A percentile compares a stretch with the other conserved stretches of the same genome.
Conservation (phyloP, 2,113 vertebrate species). For the Apistogramma diplotaenia region DNA sequence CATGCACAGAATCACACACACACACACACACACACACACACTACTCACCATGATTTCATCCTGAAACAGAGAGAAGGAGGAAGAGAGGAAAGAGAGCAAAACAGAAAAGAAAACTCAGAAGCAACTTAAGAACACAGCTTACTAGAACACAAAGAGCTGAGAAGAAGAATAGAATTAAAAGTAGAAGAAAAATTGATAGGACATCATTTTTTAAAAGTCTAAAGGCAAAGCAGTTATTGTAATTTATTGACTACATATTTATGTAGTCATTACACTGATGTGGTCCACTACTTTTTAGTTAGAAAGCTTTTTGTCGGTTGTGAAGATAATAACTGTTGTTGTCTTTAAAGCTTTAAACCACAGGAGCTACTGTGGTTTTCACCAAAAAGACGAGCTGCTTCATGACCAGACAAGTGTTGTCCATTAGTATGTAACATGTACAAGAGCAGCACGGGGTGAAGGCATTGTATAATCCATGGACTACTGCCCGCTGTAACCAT, state of each 20-base stretch:
- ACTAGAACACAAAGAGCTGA: background rate
- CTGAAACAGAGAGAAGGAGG: conserved; percentile 44
- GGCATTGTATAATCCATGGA: conserved; percentile 14
- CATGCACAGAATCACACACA: conserved; percentile 15
- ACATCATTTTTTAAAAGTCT: background rate
- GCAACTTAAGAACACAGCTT: background rate
- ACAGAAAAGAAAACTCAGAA: conserved; percentile 40
- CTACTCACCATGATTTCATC: conserved; percentile 81
- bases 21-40: background rate
- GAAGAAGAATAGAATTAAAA: background rate
- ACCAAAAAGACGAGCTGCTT: background rate
- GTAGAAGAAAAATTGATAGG: background rate
- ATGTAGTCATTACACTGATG: background rate
- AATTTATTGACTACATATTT: background rate
- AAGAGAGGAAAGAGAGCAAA: conserved; percentile 1
- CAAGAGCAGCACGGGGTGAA: background rate
- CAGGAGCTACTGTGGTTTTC: background rate
- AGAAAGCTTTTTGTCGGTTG: background rate
- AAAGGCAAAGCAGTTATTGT: background rate
- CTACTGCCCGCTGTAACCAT: conserved; percentile 15
- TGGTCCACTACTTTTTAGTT: background rate
- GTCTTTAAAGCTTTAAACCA: background rate
- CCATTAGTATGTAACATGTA: conserved; percentile 20
- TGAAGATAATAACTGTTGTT: background rate
- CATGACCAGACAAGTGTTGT: conserved; percentile 28